A percentile compares a stretch with the other conserved stretches of the same genome.
Conservation (phyloP, 1,140 invertebrate species). For the Hydropsyche tenuis region DNA sequence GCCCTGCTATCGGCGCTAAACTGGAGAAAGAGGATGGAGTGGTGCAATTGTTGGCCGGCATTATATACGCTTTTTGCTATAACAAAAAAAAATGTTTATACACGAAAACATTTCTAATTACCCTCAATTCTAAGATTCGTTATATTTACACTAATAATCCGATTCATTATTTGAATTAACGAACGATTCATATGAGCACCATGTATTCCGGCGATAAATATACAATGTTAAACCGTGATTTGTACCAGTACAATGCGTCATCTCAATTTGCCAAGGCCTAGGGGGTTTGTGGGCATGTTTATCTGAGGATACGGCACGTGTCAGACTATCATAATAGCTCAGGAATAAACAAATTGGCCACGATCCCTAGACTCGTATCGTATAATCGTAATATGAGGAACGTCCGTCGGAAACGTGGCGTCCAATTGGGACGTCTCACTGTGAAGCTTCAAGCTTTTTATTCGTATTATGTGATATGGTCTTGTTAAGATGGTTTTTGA, state of each 20-base stretch:
- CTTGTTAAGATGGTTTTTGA: not conserved
- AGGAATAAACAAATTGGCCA: constrained; percentile 43
- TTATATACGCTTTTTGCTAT: too few species aligned
- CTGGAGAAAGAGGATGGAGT: not conserved
- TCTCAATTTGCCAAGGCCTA: not conserved
- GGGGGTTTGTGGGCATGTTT: constrained; percentile 26
- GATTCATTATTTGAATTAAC: too few species aligned
- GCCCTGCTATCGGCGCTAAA: not conserved
- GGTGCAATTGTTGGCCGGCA: too few species aligned
- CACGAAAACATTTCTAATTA: too few species aligned
- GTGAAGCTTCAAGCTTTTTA: too few species aligned
- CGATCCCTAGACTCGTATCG: not conserved
- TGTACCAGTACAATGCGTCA: constrained; percentile 14
- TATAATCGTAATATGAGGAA: constrained; percentile 1
- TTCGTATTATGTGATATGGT: not conserved
- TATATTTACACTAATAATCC: too few species aligned
- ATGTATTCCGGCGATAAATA: too few species aligned
- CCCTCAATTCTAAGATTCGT: too few species aligned
- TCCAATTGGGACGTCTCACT: constrained; percentile 8
- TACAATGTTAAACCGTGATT: not conserved
- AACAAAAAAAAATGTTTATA: too few species aligned
- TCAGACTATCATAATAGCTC: constrained; percentile 36
- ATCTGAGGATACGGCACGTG: constrained; percentile 41
- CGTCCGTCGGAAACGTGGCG: not conserved
- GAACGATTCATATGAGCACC: too few species aligned